These are phyloP conservation scores for Gopherus flavomarginatus DNA, from an alignment of 2,113 vertebrate species.

Conservation along the genomic window DNA sequence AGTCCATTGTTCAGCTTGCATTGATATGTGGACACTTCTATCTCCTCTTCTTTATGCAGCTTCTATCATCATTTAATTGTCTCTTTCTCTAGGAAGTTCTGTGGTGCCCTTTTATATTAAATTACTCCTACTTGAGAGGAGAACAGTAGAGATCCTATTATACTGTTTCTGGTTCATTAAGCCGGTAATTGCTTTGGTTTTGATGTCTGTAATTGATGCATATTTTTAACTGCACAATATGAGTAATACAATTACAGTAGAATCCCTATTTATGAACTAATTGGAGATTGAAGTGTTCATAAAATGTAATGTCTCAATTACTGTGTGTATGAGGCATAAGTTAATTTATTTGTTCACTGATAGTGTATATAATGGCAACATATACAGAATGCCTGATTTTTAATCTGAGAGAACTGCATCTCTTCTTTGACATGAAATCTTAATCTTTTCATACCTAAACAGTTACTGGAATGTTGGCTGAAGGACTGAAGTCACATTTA, in stretches of 20 bases:
- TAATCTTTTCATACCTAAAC: neutral
- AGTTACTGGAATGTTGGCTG: neutral
- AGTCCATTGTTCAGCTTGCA: neutral
- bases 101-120: slow-evolving; percentile 37
- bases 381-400: neutral
- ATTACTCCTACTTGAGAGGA: slow-evolving; percentile 57
- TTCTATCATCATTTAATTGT: neutral
- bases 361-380: neutral
- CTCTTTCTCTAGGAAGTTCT: slow-evolving; percentile 49
- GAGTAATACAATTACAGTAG: neutral
- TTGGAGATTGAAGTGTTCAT: neutral
- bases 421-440: neutral
- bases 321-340: neutral
- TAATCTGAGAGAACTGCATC: neutral
- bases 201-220: slow-evolving; percentile 43
- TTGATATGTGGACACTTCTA: neutral
- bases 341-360: neutral
- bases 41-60: neutral
- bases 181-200: slow-evolving; percentile 43
- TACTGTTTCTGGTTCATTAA: slow-evolving; percentile 37
- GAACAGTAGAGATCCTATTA: neutral
- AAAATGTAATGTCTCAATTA: neutral
- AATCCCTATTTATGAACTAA: neutral
- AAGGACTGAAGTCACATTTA: neutral
- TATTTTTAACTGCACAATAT: neutral